Evolutionary conservation across 2,888 invertebrate genomes (phyloP).

Genomic region (Drosophila fungiperda): DNA sequence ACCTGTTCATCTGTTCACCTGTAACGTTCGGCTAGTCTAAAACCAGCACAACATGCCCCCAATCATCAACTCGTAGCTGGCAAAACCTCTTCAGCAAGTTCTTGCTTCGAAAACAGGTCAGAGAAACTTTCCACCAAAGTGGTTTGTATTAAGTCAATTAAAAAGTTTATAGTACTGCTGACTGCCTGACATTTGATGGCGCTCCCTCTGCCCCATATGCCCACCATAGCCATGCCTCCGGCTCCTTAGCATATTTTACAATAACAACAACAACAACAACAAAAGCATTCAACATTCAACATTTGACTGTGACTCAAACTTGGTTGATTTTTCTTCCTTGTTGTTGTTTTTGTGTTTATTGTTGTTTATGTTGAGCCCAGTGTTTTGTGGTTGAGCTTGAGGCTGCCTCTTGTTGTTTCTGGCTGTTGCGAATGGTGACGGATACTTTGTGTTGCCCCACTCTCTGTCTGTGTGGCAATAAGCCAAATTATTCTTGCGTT

Average conservation of each 20-base stretch:
- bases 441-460: constrained; percentile 35
- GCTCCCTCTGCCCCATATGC: constrained; percentile 19
- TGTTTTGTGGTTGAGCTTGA: constrained; percentile 57
- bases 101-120: constrained; percentile 76
- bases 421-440: constrained; percentile 41
- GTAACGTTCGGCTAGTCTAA: background rate
- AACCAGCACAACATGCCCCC: constrained; percentile 68
- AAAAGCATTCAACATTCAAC: constrained; percentile 35
- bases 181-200: constrained; percentile 74
- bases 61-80: constrained; percentile 69
- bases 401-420: constrained; percentile 24
- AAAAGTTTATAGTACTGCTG: constrained; percentile 75
- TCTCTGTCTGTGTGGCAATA: constrained; percentile 48
- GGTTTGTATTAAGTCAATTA: constrained; percentile 80
- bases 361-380: constrained; percentile 38
- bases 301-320: constrained; percentile 52
- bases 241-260: constrained; percentile 70
- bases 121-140: constrained; percentile 76
- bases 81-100: constrained; percentile 51
- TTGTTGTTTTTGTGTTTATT: constrained; percentile 18
- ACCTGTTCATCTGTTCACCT: constrained; percentile 6
- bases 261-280: constrained; percentile 55
- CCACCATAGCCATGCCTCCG: constrained; percentile 11
- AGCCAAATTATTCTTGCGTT: constrained; percentile 79
- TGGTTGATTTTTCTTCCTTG: constrained; percentile 25